Evolutionary conservation across 1,140 invertebrate genomes (phyloP), one percentile per base, ranked within the genome.

Genomic region (Belonocnema kinseyi): DNA sequence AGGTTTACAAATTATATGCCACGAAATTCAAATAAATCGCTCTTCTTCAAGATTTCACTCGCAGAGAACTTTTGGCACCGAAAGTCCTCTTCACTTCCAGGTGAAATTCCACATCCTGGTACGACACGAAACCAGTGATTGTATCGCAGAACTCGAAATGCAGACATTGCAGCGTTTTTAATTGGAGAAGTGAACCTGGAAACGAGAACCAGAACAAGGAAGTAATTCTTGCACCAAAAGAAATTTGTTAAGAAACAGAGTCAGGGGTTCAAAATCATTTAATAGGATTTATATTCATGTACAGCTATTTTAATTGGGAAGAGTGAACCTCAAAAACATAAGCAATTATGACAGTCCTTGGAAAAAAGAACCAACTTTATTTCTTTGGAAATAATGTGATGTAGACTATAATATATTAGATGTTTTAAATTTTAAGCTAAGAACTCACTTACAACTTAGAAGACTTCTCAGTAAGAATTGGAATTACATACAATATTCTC

Each of bases 31-130:
- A 66, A 66, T 66, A 66, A 66, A 66, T 66, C 58, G 58, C 13
- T 46, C 7, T 40, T 66, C 33, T 5, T 46, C 7, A 7, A 4
- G 26, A 40, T 61, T 61, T 61, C 58, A 61, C 56, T 40, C 61
- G 13, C 8, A 33, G 14, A 40, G 40, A 10, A n/a, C 16, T 66
- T 66, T 66, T 66, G n/a, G 13, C 26, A 66, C 33, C 61, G 14
- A 66, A 66, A 66, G 61, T 56, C 17, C 21, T 66, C 21, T 40
- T 33, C 13, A 66, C 61, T 66, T 66, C 53, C 73, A 72, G 66
- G 75, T 80, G 21, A 17, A 21, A 21, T 12, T 58, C 19, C 8
- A 12, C 19, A 58, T n/a, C 8, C 1, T 21, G 56, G 8, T 11
- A n/a, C n/a, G 26, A 2, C 26, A 33, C 52, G 17, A 54, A 54